Conservation (phyloP, 1,140 invertebrate species). For the Teleogryllus occipitalis region DNA sequence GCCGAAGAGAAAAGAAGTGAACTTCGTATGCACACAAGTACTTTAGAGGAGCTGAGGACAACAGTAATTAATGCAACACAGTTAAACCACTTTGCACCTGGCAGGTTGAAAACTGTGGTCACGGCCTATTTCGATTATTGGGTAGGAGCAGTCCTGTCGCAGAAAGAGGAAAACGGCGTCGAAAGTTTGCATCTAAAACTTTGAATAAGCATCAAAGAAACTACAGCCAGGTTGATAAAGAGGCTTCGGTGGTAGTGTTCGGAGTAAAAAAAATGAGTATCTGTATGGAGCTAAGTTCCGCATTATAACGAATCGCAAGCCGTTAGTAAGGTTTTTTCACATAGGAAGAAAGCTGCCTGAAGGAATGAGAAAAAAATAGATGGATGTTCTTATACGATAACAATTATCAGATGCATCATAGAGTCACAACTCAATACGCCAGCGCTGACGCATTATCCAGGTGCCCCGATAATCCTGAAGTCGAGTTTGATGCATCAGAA, state of each 20-base stretch:
- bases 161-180: background rate
- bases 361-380: background rate
- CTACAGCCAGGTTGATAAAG: background rate
- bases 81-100: too few species aligned
- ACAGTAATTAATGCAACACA: too few species aligned
- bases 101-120: too few species aligned
- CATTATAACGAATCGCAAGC: background rate
- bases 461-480: background rate
- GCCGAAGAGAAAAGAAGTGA: too few species aligned
- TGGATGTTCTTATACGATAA: background rate
- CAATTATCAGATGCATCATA: background rate
- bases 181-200: background rate
- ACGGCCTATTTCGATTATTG: too few species aligned
- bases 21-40: too few species aligned
- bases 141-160: background rate
- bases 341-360: background rate
- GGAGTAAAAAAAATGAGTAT: background rate
- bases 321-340: background rate
- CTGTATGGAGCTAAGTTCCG: background rate
- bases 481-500: background rate
- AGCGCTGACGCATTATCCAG: background rate
- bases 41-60: too few species aligned
- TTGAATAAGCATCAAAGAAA: background rate
- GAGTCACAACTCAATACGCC: background rate
- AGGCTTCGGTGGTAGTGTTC: background rate